Conservation (phyloP, 2,888 invertebrate genomes). For the Aphelenchoides bicaudatus region DNA sequence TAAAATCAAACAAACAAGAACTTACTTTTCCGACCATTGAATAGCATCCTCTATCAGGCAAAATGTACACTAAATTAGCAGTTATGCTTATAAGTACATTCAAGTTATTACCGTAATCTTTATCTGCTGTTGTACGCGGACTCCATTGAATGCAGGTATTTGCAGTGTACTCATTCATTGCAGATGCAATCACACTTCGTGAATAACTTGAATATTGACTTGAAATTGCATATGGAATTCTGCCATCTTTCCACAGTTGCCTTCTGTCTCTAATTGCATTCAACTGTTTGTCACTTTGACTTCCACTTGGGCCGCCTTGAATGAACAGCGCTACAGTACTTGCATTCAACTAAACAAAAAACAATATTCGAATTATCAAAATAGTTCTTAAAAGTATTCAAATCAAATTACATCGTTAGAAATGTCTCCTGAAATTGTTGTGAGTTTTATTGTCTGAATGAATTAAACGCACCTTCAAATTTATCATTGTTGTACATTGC, state of each 20-base stretch:
- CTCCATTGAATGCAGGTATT: slow-evolving; percentile 59
- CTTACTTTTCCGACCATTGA: slow-evolving; percentile 52
- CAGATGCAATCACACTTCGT: slow-evolving; percentile 58
- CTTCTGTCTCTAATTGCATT: slow-evolving; percentile 58
- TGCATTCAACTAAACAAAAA: slow-evolving; percentile 47
- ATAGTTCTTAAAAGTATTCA: background rate
- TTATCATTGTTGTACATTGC: slow-evolving; percentile 55
- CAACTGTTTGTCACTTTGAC: slow-evolving; percentile 36
- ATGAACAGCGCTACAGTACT: slow-evolving; percentile 49
- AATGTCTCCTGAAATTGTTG: no score
- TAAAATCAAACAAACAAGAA: background rate
- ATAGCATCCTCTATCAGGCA: slow-evolving; percentile 59
- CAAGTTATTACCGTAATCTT: slow-evolving; percentile 47
- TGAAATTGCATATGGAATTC: slow-evolving; percentile 56
- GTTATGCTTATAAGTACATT: background rate
- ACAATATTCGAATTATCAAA: background rate
- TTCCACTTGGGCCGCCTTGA: slow-evolving; percentile 39
- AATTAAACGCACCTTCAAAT: no score
- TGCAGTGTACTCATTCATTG: slow-evolving; percentile 57
- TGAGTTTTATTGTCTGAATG: no score
- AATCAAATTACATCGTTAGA: slow-evolving; percentile 53
- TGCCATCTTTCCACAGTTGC: slow-evolving; percentile 56
- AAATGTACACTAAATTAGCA: slow-evolving; percentile 38
- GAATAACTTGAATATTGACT: slow-evolving; percentile 59
- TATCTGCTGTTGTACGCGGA: slow-evolving; percentile 48